Base-by-base conservation (phyloP, 2,113 vertebrate genomes). In the Ginglymostoma cirratum region DNA sequence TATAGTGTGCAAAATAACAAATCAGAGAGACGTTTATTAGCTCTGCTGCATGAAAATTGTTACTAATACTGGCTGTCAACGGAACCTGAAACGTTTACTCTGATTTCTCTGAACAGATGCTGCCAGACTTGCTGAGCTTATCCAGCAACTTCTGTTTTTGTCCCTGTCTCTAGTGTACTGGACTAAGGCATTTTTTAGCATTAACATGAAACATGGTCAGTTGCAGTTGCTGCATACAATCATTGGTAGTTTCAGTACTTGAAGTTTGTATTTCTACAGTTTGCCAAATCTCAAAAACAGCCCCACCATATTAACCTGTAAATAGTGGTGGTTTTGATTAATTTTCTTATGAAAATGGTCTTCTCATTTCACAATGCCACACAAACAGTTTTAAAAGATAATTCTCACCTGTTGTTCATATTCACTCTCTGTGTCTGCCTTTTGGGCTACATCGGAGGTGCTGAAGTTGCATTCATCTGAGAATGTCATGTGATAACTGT, bases 401-500 rank as follows among this genome's bases (percentile, higher is more conserved):
- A 34, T 89, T 67, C 38, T 95, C 66, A 95, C 94, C 94, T 76
- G 94, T 89, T 89, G 24, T 10, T 70, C 89, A 15, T 38, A 12
- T 30, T 95, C 67, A 15, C 94, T 72, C 45, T 72, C 66, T 21
- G 24, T 34, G 10, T 42, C 67, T 52, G 42, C 14, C 30, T 42
- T 30, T 55, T 45, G 69, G 24, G 4, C 69, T 0, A 24, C 34
- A 15, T 72, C 69, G 2, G 94, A 24, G 14, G 45, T 42, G 30
- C 2, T 15, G 12, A 72, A 2, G 14, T 15, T 72, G 69, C 67
- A 95, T 27, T 95, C 66, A 12, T 72, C 72, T 52, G 67, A 52
- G 94, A 34, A 72, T n/a, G 45, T 95, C 67, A 48, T 72, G 24
- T 70, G 67, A 12, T 76, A 95, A 34, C 94, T 95, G 92, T 94